Percentiles rank a stretch among this genome's conserved stretches.
phyloP scores from a whole-genome alignment of 1,140 invertebrate genomes.

The Drosophila bocki region DNA sequence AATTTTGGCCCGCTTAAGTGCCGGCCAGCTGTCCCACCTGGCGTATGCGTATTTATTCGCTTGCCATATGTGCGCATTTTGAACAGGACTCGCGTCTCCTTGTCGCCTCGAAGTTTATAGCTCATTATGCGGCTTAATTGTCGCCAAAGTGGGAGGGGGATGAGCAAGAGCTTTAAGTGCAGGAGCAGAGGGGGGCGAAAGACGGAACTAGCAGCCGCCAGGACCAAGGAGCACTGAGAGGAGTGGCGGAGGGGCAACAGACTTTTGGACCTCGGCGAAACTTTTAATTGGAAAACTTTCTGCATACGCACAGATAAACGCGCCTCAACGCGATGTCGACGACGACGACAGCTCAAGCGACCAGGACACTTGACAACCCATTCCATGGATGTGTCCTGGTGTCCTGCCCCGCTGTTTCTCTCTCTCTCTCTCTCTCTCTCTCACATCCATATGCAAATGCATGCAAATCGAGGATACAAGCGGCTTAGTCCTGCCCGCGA shows the following conservation, averaged over 20 bases:
- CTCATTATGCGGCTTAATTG: constrained; percentile 78
- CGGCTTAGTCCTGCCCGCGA: constrained; percentile 48
- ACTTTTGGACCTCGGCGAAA: constrained; percentile 57
- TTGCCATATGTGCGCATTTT: constrained; percentile 38
- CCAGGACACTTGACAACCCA: constrained; percentile 55
- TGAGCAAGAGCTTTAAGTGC: background rate
- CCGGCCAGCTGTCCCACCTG: constrained; percentile 22
- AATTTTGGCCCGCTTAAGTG: no score
- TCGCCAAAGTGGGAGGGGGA: constrained; percentile 28
- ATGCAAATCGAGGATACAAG: constrained; percentile 47
- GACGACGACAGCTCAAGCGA: constrained; percentile 16
- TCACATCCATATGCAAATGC: constrained; percentile 45
- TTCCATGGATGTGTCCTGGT: constrained; percentile 12
- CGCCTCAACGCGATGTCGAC: constrained; percentile 27
- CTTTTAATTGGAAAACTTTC: constrained; percentile 81
- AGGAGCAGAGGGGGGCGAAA: background rate
- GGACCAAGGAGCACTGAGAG: constrained; percentile 8
- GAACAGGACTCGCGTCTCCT: constrained; percentile 19
- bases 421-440: no score
- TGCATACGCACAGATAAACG: constrained; percentile 79
- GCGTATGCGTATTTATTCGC: constrained; percentile 56
- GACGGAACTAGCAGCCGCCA: background rate
- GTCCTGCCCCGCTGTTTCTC: background rate
- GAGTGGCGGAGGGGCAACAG: constrained; percentile 4
- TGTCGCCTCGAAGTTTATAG: constrained; percentile 64